Percentiles rank a stretch among this genome's conserved stretches.
These are phyloP conservation scores for Heliconius hermathena DNA, from an alignment of 1,140 invertebrate genomes.

Conservation along the genomic window DNA sequence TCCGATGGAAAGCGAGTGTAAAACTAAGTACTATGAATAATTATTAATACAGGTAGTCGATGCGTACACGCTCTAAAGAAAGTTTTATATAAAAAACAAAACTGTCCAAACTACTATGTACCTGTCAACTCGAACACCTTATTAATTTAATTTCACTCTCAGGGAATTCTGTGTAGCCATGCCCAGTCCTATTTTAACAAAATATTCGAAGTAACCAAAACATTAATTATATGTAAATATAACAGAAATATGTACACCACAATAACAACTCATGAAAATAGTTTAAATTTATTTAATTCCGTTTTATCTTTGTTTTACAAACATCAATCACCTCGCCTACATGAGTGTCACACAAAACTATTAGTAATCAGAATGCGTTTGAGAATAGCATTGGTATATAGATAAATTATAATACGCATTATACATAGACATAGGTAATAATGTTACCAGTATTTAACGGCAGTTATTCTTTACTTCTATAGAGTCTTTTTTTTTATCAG, in stretches of 20 bases:
- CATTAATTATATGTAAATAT: conserved; percentile 11
- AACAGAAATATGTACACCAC: neutral
- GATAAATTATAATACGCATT: neutral
- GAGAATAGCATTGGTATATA: conserved; percentile 19
- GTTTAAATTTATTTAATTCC: neutral
- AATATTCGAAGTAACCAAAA: neutral
- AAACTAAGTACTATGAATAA: conserved; percentile 24
- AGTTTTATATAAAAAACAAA: conserved; percentile 31
- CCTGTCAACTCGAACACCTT: conserved; percentile 34
- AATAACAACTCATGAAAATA: neutral
- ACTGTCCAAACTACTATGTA: conserved; percentile 29
- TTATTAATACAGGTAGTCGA: conserved; percentile 16
- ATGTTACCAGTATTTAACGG: neutral
- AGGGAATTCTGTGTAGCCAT: conserved; percentile 38
- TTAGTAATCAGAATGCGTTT: conserved; percentile 25
- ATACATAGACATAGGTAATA: neutral
- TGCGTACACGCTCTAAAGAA: conserved; percentile 26
- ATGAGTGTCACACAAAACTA: conserved; percentile 26
- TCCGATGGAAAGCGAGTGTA: conserved; percentile 18
- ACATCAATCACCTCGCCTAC: conserved; percentile 25
- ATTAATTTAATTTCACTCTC: conserved; percentile 47
- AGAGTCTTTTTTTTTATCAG: too few species aligned
- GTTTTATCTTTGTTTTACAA: conserved; percentile 24
- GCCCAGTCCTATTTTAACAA: conserved; percentile 27
- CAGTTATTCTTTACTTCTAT: too few species aligned